Base-by-base conservation (phyloP, 2,888 invertebrate genomes). In the Actias luna region DNA sequence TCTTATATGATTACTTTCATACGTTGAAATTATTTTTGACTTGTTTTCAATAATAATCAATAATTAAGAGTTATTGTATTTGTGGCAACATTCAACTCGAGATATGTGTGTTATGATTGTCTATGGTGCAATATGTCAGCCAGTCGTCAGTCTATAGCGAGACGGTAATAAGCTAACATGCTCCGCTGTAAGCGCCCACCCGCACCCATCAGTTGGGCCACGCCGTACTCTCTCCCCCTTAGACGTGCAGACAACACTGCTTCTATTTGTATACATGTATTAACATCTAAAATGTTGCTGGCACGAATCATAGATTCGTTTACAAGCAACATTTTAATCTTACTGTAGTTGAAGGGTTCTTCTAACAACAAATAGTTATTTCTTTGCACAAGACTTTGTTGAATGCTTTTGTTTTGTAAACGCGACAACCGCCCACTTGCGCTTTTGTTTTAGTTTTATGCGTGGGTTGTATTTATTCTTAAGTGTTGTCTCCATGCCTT, bases 161-260 rank as follows among this genome's bases (percentile, higher is more conserved):
- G 33, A 46, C 64, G 62, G n/a, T 58, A 58, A 63, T 16, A 59
- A 60, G 25, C 63, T 63, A 63, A 63, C 62, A 59, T 70, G 76
- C 74, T 76, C 72, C 74, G 73, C 75, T 75, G 72, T 74, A 70
- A 88, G 84, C 88, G 88, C 90, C 89, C 89, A 87, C 90, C 87
- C 90, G 85, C 89, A 88, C 89, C 89, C 87, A 77, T 75, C 62
- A 35, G 65, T 60, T 72, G 80, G 79, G 83, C 87, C 88, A 85
- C 84, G 79, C 76, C 77, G 70, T 66, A 65, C 8, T 50, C 10
- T 50, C 46, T 55, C n/a, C 29, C 65, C 68, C 70, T 65, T 35
- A 33, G 63, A 66, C 69, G 64, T 68, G 70, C 63, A 66, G 69
- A 69, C 71, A 73, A 72, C 72, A 67, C 68, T 68, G 63, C 64